phyloP scores from a whole-genome alignment of 2,113 vertebrate genomes.

The Myodes glareolus region DNA sequence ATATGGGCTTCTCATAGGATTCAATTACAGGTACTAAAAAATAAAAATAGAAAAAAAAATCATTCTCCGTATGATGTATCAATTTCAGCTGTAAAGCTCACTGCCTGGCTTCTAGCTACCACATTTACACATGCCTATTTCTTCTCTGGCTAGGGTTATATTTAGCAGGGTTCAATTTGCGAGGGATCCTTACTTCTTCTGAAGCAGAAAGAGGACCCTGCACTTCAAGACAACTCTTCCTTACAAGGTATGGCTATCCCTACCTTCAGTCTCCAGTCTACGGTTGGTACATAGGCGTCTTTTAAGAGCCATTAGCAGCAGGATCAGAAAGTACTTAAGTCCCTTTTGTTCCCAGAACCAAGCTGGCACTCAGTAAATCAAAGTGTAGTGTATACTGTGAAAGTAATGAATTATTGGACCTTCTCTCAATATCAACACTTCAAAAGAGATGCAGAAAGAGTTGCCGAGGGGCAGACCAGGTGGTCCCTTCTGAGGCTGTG shows the following conservation, averaged over 20 bases:
- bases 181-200: neutral
- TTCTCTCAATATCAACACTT: slow-evolving; percentile 43
- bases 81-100: neutral
- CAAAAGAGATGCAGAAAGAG: neutral
- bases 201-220: neutral
- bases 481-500: neutral
- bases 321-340: neutral
- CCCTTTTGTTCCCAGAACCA: neutral
- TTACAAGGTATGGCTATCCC: neutral
- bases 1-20: slow-evolving; percentile 87
- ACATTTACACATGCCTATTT: neutral
- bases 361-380: neutral
- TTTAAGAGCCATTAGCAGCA: neutral
- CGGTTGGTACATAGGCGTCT: neutral
- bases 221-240: neutral
- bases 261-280: neutral
- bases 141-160: neutral
- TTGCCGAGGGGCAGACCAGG: neutral
- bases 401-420: neutral
- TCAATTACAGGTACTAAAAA: slow-evolving; percentile 88
- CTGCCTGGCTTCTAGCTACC: neutral
- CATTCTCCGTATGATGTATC: slow-evolving; percentile 10
- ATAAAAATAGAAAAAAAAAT: slow-evolving; percentile 63
- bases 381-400: neutral
- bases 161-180: neutral